A percentile compares a stretch with the other conserved stretches of the same genome.
Evolutionary conservation across 1,140 invertebrate species (phyloP).

Genomic region (Eupristina koningsbergeri): DNA sequence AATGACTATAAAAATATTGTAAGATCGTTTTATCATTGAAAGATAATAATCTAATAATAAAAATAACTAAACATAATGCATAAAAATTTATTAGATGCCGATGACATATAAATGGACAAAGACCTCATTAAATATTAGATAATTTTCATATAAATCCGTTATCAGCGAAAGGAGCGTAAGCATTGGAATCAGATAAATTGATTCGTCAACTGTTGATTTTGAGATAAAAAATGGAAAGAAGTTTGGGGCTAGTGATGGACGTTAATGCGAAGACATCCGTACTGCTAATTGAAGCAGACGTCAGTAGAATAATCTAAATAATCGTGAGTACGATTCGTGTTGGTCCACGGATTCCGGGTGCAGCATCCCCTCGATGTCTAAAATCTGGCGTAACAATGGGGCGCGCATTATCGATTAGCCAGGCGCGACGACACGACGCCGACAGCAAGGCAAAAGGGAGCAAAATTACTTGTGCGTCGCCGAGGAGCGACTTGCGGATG

Average conservation of each 20-base stretch:
- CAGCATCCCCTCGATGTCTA: not conserved
- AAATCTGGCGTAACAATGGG: slow-evolving; percentile 21
- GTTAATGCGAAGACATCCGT: slow-evolving; percentile 1
- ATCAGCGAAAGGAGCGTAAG: too few relatives aligned
- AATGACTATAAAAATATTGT: too few relatives aligned
- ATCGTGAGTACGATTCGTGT: slow-evolving; percentile 11
- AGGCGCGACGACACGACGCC: not conserved
- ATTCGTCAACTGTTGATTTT: too few relatives aligned
- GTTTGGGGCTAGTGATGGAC: not conserved
- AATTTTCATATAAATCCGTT: too few relatives aligned
- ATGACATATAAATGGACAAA: too few relatives aligned
- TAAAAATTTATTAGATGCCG: too few relatives aligned
- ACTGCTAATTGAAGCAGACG: slow-evolving; percentile 28
- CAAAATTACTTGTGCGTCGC: not conserved
- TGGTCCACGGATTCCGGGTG: not conserved
- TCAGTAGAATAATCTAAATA: slow-evolving; percentile 21
- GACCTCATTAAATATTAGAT: too few relatives aligned
- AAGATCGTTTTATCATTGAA: too few relatives aligned
- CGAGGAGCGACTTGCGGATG: slow-evolving; percentile 3
- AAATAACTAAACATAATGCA: too few relatives aligned
- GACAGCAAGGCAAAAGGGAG: not conserved
- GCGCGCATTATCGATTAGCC: not conserved
- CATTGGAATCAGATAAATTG: too few relatives aligned
- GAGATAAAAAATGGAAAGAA: too few relatives aligned
- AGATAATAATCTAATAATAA: too few relatives aligned